A percentile compares a stretch with the other conserved stretches of the same genome.
Conservation (phyloP, 1,140 invertebrate genomes). For the Zaprionus davidi region DNA sequence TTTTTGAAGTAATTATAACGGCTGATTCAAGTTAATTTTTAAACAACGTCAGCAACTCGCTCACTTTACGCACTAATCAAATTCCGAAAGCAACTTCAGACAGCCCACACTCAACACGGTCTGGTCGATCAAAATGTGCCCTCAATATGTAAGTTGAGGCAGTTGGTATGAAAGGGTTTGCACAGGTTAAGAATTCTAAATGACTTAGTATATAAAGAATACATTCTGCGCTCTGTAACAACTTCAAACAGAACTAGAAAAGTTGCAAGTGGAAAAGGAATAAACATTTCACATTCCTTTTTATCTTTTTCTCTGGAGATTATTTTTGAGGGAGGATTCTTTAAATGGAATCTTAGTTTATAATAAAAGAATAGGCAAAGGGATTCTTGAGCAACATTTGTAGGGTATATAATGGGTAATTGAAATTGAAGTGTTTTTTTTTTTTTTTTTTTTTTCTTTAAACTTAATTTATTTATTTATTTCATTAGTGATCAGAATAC, state of each 20-base stretch:
- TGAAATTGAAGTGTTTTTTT: too few species aligned
- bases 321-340: too few species aligned
- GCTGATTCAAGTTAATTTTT: slow-evolving; percentile 80
- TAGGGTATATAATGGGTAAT: too few species aligned
- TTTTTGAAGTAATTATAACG: slow-evolving; percentile 80
- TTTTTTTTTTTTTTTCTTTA: too few species aligned
- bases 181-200: too few species aligned
- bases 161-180: background rate
- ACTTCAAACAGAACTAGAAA: background rate
- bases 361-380: too few species aligned
- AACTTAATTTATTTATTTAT: too few species aligned
- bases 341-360: too few species aligned
- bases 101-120: background rate
- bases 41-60: slow-evolving; percentile 69
- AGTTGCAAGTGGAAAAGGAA: background rate
- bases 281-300: background rate
- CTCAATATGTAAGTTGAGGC: background rate
- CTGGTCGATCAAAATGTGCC: slow-evolving; percentile 1
- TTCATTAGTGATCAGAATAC: too few species aligned
- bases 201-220: too few species aligned
- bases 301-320: too few species aligned
- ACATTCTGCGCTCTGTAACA: background rate
- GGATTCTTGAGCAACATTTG: too few species aligned
- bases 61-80: slow-evolving; percentile 67
- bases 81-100: slow-evolving; percentile 43